A percentile compares a stretch with the other conserved stretches of the same genome.
Conservation (phyloP, 1,140 invertebrate species). For the Pseudomyrmex sp. region DNA sequence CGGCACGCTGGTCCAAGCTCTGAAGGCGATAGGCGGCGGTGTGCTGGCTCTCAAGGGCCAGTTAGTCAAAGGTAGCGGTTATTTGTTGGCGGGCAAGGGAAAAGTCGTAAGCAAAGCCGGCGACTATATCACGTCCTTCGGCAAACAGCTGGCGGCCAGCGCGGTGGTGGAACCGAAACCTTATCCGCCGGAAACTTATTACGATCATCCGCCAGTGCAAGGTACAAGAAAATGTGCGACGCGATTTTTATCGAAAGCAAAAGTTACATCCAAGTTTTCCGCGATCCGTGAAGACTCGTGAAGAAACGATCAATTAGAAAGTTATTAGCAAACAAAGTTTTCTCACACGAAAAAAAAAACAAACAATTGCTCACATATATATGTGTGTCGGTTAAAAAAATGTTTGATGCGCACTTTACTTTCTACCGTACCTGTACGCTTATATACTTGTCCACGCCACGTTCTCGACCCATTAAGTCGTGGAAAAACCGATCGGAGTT, state of each 20-base stretch:
- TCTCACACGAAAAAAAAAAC: not conserved
- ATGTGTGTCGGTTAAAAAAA: not conserved
- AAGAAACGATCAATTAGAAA: not conserved
- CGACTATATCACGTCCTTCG: constrained; percentile 91
- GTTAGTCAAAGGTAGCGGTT: constrained; percentile 93
- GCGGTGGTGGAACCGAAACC: constrained; percentile 87
- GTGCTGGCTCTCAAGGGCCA: constrained; percentile 93
- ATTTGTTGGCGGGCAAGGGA: constrained; percentile 90
- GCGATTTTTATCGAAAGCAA: not conserved
- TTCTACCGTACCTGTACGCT: constrained; percentile 34
- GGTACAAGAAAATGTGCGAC: constrained; percentile 27
- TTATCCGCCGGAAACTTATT: constrained; percentile 74
- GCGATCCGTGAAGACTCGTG: too few relatives aligned
- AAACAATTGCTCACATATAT: not conserved
- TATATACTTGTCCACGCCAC: not conserved
- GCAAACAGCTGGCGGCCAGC: constrained; percentile 90
- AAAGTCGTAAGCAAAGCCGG: constrained; percentile 90
- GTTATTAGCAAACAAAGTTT: not conserved
- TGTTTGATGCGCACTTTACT: constrained; percentile 16
- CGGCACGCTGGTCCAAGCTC: constrained; percentile 92
- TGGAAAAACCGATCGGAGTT: constrained; percentile 36
- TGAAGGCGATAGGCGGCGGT: constrained; percentile 94
- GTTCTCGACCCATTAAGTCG: constrained; percentile 7
- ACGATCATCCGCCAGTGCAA: constrained; percentile 58
- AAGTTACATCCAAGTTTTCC: not conserved